A percentile compares a stretch with the other conserved stretches of the same genome.
Evolutionary conservation across 1,140 invertebrate species (phyloP).

Genomic region (Riptortus pedestris): DNA sequence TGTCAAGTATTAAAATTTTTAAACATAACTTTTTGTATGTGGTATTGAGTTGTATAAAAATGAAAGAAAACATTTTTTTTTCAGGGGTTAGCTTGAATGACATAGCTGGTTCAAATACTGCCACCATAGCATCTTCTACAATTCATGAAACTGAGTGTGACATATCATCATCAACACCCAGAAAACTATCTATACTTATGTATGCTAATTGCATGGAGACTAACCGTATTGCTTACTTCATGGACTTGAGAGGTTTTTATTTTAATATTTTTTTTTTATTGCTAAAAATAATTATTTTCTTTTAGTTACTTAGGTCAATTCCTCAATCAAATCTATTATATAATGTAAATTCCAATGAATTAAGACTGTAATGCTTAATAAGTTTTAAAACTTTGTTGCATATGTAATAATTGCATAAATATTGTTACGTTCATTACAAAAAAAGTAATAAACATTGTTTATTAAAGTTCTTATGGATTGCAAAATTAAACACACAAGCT

Average conservation of each 20-base stretch:
- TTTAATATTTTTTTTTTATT: background rate
- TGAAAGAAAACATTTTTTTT: background rate
- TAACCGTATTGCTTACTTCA: conserved; percentile 53
- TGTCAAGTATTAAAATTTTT: background rate
- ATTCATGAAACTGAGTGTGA: conserved; percentile 33
- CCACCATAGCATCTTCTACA: conserved; percentile 43
- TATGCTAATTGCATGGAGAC: conserved; percentile 58
- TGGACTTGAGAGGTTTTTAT: conserved; percentile 47
- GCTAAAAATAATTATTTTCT: background rate
- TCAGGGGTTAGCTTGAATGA: background rate
- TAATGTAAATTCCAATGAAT: background rate
- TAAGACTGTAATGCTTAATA: background rate
- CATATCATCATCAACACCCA: too few relatives aligned
- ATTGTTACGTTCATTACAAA: too few relatives aligned
- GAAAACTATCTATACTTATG: too few relatives aligned
- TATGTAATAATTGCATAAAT: background rate
- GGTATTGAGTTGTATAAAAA: background rate
- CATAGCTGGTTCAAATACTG: conserved; percentile 42
- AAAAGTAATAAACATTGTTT: too few relatives aligned
- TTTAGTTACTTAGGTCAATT: background rate
- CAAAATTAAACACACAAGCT: background rate
- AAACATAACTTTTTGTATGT: background rate
- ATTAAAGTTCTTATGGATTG: too few relatives aligned
- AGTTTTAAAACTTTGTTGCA: background rate
- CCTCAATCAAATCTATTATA: too few relatives aligned